Conservation (phyloP, 1,140 invertebrate genomes). For the Atta cephalotes region DNA sequence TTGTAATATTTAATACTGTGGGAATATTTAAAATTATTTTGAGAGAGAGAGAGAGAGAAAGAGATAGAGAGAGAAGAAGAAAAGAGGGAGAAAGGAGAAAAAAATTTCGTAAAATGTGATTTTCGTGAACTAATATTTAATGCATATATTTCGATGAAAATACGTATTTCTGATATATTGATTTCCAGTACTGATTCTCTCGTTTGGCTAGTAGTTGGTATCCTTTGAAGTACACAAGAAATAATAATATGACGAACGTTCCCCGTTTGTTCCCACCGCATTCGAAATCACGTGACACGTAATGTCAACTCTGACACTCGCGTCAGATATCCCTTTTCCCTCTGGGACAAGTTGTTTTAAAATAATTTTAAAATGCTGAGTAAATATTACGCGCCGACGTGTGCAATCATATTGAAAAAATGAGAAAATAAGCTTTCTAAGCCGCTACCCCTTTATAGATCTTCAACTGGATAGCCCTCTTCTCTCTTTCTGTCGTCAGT, state of each 20-base stretch:
- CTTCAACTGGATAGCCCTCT: conserved; percentile 28
- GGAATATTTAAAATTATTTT: background rate
- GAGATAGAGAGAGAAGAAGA: too few species aligned
- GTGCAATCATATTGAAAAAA: conserved; percentile 73
- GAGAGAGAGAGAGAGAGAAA: background rate
- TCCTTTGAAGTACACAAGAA: conserved; percentile 27
- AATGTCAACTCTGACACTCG: conserved; percentile 64
- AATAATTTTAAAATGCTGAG: conserved; percentile 77
- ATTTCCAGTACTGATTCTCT: conserved; percentile 9
- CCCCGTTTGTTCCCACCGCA: conserved; percentile 69
- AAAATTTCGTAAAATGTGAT: background rate
- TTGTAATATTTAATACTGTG: background rate
- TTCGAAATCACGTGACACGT: conserved; percentile 55
- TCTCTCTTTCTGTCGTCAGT: too few species aligned
- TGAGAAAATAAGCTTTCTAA: conserved; percentile 78
- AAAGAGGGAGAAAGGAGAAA: background rate
- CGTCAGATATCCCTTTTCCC: conserved; percentile 28
- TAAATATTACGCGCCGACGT: conserved; percentile 72
- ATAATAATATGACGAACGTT: conserved; percentile 36
- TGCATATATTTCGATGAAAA: background rate
- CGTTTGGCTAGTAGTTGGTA: background rate
- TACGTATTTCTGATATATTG: background rate
- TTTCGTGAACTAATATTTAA: background rate
- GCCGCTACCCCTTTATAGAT: conserved; percentile 46
- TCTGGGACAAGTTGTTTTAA: conserved; percentile 74